A percentile compares a stretch with the other conserved stretches of the same genome.
These are phyloP conservation scores for Drosophila greeni DNA, from an alignment of 2,888 invertebrate genomes.

Conservation along the genomic window DNA sequence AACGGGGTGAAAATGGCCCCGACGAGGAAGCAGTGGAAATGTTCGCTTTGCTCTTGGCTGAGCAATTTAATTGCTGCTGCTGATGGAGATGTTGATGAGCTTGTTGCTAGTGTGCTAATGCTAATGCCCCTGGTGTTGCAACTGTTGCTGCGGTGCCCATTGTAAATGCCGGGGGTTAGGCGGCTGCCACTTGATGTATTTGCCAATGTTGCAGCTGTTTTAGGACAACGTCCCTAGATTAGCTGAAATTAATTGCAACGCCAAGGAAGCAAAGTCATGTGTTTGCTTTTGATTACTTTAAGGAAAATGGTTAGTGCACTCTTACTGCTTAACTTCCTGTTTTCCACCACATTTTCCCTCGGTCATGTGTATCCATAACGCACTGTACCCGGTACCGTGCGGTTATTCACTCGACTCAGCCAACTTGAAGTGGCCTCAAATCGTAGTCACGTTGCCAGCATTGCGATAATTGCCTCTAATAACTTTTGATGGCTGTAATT, in stretches of 20 bases:
- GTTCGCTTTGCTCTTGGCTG: conserved; percentile 10
- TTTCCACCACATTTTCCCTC: background rate
- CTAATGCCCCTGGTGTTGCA: conserved; percentile 28
- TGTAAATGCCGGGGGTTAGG: conserved; percentile 21
- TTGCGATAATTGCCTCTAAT: conserved; percentile 73
- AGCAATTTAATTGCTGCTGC: conserved; percentile 31
- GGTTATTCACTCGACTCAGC: conserved; percentile 21
- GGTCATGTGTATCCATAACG: background rate
- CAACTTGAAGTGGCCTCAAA: conserved; percentile 32
- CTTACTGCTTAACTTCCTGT: background rate
- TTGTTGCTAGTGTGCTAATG: conserved; percentile 34
- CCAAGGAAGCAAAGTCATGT: background rate
- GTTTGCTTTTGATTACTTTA: background rate
- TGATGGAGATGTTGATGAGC: conserved; percentile 33
- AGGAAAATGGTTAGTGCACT: background rate
- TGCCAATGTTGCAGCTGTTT: conserved; percentile 1
- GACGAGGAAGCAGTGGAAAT: conserved; percentile 32
- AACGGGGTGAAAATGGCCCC: conserved; percentile 14
- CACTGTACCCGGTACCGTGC: background rate
- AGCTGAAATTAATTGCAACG: conserved; percentile 4
- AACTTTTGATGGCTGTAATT: conserved; percentile 74
- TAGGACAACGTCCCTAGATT: conserved; percentile 3
- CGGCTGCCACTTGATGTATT: conserved; percentile 4
- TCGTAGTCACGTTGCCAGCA: conserved; percentile 55
- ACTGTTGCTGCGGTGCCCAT: conserved; percentile 29